Evolutionary conservation across 2,888 invertebrate genomes (phyloP).

Genomic region (Drosophila suboccidentalis): DNA sequence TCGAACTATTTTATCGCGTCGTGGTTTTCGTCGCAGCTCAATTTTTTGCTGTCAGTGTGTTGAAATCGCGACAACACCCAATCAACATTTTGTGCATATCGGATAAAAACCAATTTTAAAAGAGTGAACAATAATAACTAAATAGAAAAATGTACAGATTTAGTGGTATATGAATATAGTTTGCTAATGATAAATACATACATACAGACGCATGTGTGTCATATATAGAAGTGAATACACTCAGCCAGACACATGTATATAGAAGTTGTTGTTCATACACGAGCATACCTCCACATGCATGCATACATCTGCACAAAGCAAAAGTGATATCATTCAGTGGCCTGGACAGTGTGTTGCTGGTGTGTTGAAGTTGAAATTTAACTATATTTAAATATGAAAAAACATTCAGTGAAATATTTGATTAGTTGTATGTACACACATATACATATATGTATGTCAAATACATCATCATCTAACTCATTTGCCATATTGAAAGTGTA

Average conservation of each 20-base stretch:
- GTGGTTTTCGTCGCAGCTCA: neutral
- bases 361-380: too few species aligned
- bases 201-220: constrained; percentile 15
- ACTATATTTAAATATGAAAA: neutral
- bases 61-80: constrained; percentile 33
- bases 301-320: neutral
- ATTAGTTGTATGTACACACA: too few species aligned
- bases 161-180: constrained; percentile 2
- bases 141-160: neutral
- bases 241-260: constrained; percentile 14
- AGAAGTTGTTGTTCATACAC: constrained; percentile 6
- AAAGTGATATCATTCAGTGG: constrained; percentile 46
- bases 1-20: constrained; percentile 1
- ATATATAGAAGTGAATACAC: constrained; percentile 10
- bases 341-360: too few species aligned
- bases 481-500: neutral
- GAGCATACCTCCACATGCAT: constrained; percentile 7
- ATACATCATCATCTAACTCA: neutral
- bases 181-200: neutral
- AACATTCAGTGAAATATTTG: neutral
- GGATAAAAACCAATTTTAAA: neutral
- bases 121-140: neutral
- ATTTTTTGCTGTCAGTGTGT: constrained; percentile 4
- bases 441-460: neutral
- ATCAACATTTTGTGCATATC: neutral